Conservation (phyloP, 2,797 vertebrate genomes). For the Mormyrus hasselquistii region DNA sequence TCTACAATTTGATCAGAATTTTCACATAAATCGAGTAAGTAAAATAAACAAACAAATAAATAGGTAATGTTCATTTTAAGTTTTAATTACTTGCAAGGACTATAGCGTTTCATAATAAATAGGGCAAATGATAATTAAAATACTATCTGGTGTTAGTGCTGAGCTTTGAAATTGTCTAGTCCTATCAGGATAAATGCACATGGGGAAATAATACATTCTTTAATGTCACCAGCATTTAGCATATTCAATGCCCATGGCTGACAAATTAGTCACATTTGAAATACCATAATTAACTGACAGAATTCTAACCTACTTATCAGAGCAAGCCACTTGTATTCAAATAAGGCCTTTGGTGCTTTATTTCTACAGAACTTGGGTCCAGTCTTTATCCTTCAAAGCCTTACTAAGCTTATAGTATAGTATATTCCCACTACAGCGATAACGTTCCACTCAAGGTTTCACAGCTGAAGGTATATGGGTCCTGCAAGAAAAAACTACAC, state of each 20-base stretch:
- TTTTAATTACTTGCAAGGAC: constrained; percentile 38
- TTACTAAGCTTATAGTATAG: constrained; percentile 30
- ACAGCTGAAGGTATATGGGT: constrained; percentile 27
- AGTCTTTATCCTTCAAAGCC: constrained; percentile 27
- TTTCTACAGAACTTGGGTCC: constrained; percentile 16
- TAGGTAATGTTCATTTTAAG: constrained; percentile 44
- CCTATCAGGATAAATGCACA: constrained; percentile 40
- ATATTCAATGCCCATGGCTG: constrained; percentile 56
- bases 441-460: constrained; percentile 26
- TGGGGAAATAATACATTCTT: constrained; percentile 29
- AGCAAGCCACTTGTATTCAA: constrained; percentile 51
- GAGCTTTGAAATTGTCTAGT: constrained; percentile 39
- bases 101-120: constrained; percentile 35
- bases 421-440: constrained; percentile 33
- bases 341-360: constrained; percentile 29
- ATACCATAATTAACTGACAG: constrained; percentile 71
- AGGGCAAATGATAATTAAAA: constrained; percentile 38
- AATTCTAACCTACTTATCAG: constrained; percentile 63
- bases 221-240: constrained; percentile 48
- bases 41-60: constrained; percentile 40
- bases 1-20: constrained; percentile 43
- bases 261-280: constrained; percentile 69
- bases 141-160: constrained; percentile 33
- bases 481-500: constrained; percentile 35
- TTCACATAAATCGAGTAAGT: constrained; percentile 33